Evolutionary conservation across 2,888 invertebrate genomes (phyloP), one percentile per base, ranked within the genome.

Genomic region (Elmis aenea): DNA sequence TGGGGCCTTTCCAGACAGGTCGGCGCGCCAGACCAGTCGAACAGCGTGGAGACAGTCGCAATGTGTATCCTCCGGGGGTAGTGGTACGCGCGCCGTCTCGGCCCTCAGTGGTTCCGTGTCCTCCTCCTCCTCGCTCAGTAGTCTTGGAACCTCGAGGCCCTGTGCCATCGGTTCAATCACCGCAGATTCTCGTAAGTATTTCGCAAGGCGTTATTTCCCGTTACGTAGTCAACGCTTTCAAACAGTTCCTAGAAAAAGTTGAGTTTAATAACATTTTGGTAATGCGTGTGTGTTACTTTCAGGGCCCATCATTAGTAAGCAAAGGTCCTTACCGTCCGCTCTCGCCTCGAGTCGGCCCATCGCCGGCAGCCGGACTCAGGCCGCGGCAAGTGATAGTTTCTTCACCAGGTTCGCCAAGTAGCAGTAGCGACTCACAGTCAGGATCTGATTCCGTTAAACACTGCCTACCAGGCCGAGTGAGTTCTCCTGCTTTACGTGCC

Each of bases 331-430:
- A 78, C 78, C 79, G 76, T 77, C 79, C 78, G 72, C 76, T 76
- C 71, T 79, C 79, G 68, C 79, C 78, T 59, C 76, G 74, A 63
- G 76, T 75, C 68, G 79, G 75, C 69, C 77, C 61, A 68, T 34
- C 37, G 25, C 72, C 68, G 51, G 53, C 72, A 70, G 72, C 32
- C 41, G 53, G 44, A 24, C 62, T 61, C 62, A 64, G 61, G 50
- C 66, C 68, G 38, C 66, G 67, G 41, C 68, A 75, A 71, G 75
- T 76, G 74, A 75, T 76, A 73, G 75, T 76, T 55, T 76, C 81
- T 62, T 83, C 85, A 61, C 87, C 86, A 76, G 86, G 84, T 75
- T 86, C 87, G 66, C 85, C 86, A 79, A 86, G 85, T 77, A 85
- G 80, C 79, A 86, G 79, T 75, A 84, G 85, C 61, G 85, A 84